Evolutionary conservation across 2,888 invertebrate genomes (phyloP).

Genomic region (Augochlorella aurata): DNA sequence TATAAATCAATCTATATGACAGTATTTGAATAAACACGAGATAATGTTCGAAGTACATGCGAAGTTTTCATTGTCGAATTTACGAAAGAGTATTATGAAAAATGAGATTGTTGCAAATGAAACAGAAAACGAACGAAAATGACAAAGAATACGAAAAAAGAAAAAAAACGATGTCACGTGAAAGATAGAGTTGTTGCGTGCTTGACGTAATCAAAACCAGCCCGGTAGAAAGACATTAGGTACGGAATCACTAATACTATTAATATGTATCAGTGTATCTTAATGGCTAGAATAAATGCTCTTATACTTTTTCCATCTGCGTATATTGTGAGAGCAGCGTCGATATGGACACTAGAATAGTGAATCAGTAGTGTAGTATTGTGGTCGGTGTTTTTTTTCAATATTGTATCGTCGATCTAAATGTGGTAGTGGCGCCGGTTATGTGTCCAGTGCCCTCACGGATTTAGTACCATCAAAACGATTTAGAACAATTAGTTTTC

Average conservation of each 20-base stretch:
- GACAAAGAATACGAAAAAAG: slow-evolving; percentile 16
- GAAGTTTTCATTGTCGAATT: slow-evolving; percentile 61
- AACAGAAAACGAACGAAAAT: slow-evolving; percentile 13
- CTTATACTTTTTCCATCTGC: slow-evolving; percentile 78
- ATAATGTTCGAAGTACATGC: slow-evolving; percentile 55
- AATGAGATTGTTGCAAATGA: slow-evolving; percentile 29
- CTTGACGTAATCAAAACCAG: slow-evolving; percentile 81
- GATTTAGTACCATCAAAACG: background rate
- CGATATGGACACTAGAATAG: slow-evolving; percentile 80
- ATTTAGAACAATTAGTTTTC: background rate
- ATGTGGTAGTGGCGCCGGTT: slow-evolving; percentile 77
- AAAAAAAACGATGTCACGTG: slow-evolving; percentile 47
- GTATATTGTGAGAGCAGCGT: slow-evolving; percentile 79
- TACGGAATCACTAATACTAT: slow-evolving; percentile 81
- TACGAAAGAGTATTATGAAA: slow-evolving; percentile 39
- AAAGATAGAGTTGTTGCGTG: slow-evolving; percentile 73
- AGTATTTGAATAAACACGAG: slow-evolving; percentile 57
- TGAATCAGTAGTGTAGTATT: slow-evolving; percentile 81
- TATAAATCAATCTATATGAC: slow-evolving; percentile 38
- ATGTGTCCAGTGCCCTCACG: slow-evolving; percentile 46
- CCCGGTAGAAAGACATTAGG: slow-evolving; percentile 81
- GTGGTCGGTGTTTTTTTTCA: slow-evolving; percentile 81
- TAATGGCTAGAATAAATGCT: slow-evolving; percentile 80
- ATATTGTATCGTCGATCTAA: slow-evolving; percentile 81
- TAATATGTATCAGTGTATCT: slow-evolving; percentile 81